Percentiles rank a stretch among this genome's conserved stretches.
Evolutionary conservation across 2,888 invertebrate genomes (phyloP).

Genomic region (Euzophera pinguis): DNA sequence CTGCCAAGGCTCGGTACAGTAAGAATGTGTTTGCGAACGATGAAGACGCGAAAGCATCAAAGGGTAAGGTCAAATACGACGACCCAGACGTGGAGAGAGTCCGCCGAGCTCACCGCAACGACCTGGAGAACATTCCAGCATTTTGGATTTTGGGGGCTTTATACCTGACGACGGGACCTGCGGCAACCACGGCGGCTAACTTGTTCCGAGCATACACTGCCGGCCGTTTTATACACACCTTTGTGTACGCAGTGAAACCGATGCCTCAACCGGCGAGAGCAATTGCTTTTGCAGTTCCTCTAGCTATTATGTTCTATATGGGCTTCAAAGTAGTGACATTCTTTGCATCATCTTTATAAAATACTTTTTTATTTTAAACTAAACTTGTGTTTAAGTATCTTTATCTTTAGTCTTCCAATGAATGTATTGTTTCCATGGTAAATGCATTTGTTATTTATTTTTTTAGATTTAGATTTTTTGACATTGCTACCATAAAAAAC

Average conservation of each 20-base stretch:
- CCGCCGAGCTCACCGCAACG: conserved; percentile 83
- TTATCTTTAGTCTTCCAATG: no score
- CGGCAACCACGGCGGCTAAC: conserved; percentile 35
- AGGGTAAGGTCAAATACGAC: conserved; percentile 48
- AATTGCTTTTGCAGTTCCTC: conserved; percentile 38
- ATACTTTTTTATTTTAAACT: background rate
- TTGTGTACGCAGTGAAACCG: conserved; percentile 82
- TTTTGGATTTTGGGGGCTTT: conserved; percentile 80
- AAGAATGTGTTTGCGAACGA: conserved; percentile 57
- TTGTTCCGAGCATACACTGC: conserved; percentile 69
- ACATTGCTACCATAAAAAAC: no score
- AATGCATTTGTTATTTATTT: no score
- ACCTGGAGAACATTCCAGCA: conserved; percentile 84
- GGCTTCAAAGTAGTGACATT: conserved; percentile 32
- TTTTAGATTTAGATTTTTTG: no score
- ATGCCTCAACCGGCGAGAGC: conserved; percentile 77
- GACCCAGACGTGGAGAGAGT: conserved; percentile 61
- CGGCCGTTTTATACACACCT: conserved; percentile 78
- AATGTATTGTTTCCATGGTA: no score
- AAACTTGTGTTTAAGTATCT: no score
- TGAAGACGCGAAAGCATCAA: conserved; percentile 41
- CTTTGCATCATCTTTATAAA: conserved; percentile 17
- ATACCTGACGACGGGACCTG: conserved; percentile 79
- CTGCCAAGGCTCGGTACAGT: conserved; percentile 32
- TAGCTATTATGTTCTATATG: conserved; percentile 37